Conservation (phyloP, 2,113 vertebrate genomes). For the Anarrhichthys ocellatus region DNA sequence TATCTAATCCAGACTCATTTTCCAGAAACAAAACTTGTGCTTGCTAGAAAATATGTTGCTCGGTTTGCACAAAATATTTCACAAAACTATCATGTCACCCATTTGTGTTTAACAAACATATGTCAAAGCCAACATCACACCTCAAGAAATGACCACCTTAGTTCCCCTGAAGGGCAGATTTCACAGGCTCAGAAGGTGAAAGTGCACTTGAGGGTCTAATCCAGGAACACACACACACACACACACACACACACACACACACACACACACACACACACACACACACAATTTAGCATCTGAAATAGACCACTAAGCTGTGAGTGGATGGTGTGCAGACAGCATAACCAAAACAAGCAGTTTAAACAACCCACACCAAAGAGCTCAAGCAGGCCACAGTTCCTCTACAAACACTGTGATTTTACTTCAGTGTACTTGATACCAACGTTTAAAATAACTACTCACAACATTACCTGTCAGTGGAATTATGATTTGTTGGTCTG, state of each 20-base stretch:
- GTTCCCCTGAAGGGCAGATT: slow-evolving; percentile 13
- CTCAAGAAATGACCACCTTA: slow-evolving; percentile 2
- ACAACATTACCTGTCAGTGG: slow-evolving; percentile 88
- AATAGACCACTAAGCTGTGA: slow-evolving; percentile 62
- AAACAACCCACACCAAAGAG: slow-evolving; percentile 24
- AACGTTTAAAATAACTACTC: neutral
- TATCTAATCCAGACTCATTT: neutral
- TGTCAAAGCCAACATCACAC: slow-evolving; percentile 5
- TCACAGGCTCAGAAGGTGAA: slow-evolving; percentile 41
- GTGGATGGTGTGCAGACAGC: slow-evolving; percentile 34
- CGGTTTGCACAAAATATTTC: neutral
- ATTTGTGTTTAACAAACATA: slow-evolving; percentile 12
- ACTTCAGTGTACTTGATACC: neutral
- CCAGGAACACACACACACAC: slow-evolving; percentile 23
- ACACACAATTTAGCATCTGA: slow-evolving; percentile 32
- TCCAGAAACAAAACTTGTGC: neutral
- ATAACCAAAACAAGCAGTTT: slow-evolving; percentile 34
- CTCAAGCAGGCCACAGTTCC: neutral
- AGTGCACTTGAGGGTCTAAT: slow-evolving; percentile 52
- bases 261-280: slow-evolving; percentile 22
- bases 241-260: slow-evolving; percentile 24
- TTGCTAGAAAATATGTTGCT: neutral
- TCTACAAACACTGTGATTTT: neutral
- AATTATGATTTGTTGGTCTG: slow-evolving; percentile 83
- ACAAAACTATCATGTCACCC: neutral